Conservation (phyloP, 2,113 vertebrate genomes). For the Nipponia nippon region DNA sequence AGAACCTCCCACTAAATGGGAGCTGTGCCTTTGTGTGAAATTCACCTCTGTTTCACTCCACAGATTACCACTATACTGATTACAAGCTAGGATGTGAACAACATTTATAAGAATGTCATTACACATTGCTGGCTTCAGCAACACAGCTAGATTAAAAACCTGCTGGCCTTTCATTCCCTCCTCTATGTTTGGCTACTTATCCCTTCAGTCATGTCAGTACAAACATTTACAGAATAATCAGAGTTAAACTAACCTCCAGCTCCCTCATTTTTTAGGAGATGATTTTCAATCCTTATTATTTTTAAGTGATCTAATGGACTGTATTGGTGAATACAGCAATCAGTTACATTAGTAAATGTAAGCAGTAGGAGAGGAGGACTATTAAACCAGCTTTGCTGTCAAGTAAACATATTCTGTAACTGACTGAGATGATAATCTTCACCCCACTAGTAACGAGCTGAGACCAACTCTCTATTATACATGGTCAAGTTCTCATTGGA, state of each 20-base stretch:
- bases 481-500: not conserved
- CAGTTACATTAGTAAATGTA: not conserved
- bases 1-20: not conserved
- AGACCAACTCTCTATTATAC: not conserved
- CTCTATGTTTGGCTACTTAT: not conserved
- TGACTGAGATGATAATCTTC: not conserved
- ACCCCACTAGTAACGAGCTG: not conserved
- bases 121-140: not conserved
- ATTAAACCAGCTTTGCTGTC: not conserved
- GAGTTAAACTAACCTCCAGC: not conserved
- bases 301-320: not conserved
- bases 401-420: not conserved
- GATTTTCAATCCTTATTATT: not conserved
- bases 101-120: not conserved
- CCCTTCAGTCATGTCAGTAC: not conserved
- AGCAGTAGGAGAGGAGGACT: not conserved
- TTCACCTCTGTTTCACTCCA: not conserved
- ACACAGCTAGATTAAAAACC: not conserved
- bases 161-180: not conserved
- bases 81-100: not conserved
- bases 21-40: not conserved
- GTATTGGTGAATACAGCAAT: not conserved
- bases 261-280: not conserved
- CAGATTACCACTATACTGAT: not conserved
- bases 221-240: not conserved